Percentiles rank a stretch among this genome's conserved stretches.
Evolutionary conservation across 2,797 vertebrate genomes (phyloP).

Genomic region (Cyclura pinguis): DNA sequence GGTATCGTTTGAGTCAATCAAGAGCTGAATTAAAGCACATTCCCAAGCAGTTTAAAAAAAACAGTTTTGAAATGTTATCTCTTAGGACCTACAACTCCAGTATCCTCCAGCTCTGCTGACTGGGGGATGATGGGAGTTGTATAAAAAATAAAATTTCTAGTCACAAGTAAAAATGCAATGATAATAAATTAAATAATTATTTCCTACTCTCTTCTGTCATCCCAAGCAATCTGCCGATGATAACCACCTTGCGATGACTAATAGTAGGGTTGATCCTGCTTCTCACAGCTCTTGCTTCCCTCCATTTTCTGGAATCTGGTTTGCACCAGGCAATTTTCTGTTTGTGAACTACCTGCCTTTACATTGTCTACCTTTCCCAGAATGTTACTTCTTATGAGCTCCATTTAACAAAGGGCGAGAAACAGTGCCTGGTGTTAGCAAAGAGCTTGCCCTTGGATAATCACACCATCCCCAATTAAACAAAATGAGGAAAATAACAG

Average conservation of each 20-base stretch:
- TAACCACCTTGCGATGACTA: neutral
- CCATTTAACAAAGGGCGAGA: neutral
- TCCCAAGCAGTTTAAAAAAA: too few relatives aligned
- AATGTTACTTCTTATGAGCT: neutral
- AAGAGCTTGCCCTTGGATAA: neutral
- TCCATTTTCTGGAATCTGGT: neutral
- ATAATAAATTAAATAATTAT: neutral
- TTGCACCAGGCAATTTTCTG: neutral
- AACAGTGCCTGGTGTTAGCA: neutral
- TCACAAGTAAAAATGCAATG: neutral
- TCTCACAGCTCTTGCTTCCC: neutral
- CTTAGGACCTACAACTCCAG: too few relatives aligned
- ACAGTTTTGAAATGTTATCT: too few relatives aligned
- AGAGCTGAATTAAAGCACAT: too few relatives aligned
- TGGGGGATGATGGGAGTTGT: too few relatives aligned
- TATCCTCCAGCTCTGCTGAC: too few relatives aligned
- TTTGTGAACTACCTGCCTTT: neutral
- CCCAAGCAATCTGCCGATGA: too few relatives aligned
- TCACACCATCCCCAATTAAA: constrained; percentile 9
- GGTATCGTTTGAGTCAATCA: too few relatives aligned
- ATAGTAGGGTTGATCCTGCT: neutral
- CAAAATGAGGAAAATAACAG: constrained; percentile 11
- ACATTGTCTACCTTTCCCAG: neutral
- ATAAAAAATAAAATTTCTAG: too few relatives aligned
- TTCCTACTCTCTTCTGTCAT: neutral